These are phyloP conservation scores for Malthinus seriepunctatus DNA, from an alignment of 2,888 invertebrate species.

Conservation along the genomic window DNA sequence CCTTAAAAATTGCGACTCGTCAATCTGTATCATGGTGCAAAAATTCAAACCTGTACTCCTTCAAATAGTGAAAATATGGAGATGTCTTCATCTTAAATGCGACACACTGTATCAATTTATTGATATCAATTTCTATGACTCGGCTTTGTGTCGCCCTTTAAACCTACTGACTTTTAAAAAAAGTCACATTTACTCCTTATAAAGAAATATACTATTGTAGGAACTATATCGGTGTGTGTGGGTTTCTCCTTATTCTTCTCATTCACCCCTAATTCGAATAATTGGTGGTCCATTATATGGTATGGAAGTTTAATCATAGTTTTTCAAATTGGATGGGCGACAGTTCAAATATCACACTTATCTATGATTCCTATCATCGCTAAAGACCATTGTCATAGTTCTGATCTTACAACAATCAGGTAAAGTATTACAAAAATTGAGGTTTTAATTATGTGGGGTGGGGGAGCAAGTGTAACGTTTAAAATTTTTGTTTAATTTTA, in stretches of 20 bases:
- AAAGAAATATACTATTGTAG: slow-evolving; percentile 50
- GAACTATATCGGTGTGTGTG: slow-evolving; percentile 67
- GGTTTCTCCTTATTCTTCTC: slow-evolving; percentile 82
- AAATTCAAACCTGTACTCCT: too few relatives aligned
- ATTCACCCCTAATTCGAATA: slow-evolving; percentile 65
- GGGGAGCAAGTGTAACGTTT: background rate
- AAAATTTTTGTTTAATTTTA: background rate
- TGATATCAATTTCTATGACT: too few relatives aligned
- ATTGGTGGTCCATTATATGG: slow-evolving; percentile 59
- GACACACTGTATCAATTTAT: too few relatives aligned
- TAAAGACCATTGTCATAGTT: slow-evolving; percentile 68
- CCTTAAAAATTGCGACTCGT: too few relatives aligned
- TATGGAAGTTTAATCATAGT: slow-evolving; percentile 66
- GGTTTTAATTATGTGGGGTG: slow-evolving; percentile 3
- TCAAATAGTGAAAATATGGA: too few relatives aligned
- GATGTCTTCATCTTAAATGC: too few relatives aligned
- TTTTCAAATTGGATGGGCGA: slow-evolving; percentile 94
- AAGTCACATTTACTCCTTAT: too few relatives aligned
- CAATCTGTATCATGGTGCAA: too few relatives aligned
- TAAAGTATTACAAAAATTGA: slow-evolving; percentile 43
- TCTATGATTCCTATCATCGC: slow-evolving; percentile 86
- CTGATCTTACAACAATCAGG: slow-evolving; percentile 82
- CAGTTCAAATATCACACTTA: slow-evolving; percentile 91
- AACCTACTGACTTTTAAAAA: too few relatives aligned
- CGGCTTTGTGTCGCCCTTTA: too few relatives aligned